These are phyloP conservation scores for Mythimna ferrago DNA, from an alignment of 2,888 invertebrate genomes.

Conservation along the genomic window DNA sequence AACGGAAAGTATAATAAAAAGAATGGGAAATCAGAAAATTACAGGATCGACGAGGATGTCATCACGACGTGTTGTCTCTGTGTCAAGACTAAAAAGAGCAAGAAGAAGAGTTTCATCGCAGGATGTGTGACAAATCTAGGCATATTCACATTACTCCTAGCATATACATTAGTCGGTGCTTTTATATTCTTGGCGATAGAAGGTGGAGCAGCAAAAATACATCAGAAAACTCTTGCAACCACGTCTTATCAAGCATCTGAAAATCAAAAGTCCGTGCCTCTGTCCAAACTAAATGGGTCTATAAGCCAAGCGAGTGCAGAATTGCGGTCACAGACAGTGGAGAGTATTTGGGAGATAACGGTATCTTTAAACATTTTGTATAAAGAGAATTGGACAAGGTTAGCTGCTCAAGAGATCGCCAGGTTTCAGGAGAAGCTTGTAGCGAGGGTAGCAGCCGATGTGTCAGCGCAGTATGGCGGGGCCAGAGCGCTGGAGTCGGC, in stretches of 20 bases:
- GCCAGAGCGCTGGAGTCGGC: constrained; percentile 86
- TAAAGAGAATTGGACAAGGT: constrained; percentile 96
- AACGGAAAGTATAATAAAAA: constrained; percentile 88
- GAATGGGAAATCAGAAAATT: constrained; percentile 82
- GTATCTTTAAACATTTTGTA: constrained; percentile 96
- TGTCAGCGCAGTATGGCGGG: constrained; percentile 90
- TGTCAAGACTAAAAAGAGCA: constrained; percentile 86
- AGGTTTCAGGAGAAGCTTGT: constrained; percentile 96
- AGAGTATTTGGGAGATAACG: constrained; percentile 98
- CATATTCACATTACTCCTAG: constrained; percentile 95
- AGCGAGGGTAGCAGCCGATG: constrained; percentile 94
- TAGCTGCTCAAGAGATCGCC: constrained; percentile 93
- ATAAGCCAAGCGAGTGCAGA: constrained; percentile 86
- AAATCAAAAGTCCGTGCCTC: constrained; percentile 76
- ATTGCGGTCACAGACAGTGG: constrained; percentile 92
- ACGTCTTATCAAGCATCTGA: constrained; percentile 87
- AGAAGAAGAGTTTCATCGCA: constrained; percentile 89
- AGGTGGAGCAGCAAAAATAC: constrained; percentile 91
- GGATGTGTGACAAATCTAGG: constrained; percentile 95
- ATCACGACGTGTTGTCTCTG: constrained; percentile 88
- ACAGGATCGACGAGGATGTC: constrained; percentile 81
- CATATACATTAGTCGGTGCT: constrained; percentile 94
- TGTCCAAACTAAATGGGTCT: constrained; percentile 81
- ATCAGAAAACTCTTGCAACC: constrained; percentile 88
- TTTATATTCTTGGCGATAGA: constrained; percentile 96